Percentiles rank a stretch among this genome's conserved stretches.
Conservation (phyloP, 1,140 invertebrate genomes). For the Solenopsis fugax region DNA sequence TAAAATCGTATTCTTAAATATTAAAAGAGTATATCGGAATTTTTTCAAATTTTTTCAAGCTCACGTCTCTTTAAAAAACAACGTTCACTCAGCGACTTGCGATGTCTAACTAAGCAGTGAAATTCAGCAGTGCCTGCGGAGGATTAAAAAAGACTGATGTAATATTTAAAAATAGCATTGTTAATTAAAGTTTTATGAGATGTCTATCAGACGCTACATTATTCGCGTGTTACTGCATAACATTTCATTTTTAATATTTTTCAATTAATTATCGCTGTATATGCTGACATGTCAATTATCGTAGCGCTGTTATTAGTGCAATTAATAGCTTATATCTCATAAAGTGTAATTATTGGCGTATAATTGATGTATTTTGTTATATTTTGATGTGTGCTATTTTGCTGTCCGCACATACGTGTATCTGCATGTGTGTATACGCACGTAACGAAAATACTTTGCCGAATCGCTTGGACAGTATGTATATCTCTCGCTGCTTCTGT, state of each 20-base stretch:
- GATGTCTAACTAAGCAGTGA: too few species aligned
- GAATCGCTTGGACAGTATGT: neutral
- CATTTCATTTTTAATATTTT: neutral
- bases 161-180: neutral
- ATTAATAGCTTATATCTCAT: neutral
- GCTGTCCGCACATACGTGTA: neutral
- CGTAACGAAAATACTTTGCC: conserved; percentile 31
- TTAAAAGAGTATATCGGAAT: too few species aligned
- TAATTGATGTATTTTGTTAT: neutral
- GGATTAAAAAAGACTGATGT: neutral
- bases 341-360: conserved; percentile 14
- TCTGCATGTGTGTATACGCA: neutral
- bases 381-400: neutral
- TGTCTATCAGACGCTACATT: neutral
- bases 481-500: neutral
- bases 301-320: conserved; percentile 7
- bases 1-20: too few species aligned
- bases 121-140: too few species aligned
- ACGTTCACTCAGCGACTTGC: too few species aligned
- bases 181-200: neutral
- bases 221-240: neutral
- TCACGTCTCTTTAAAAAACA: too few species aligned
- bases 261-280: neutral
- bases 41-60: too few species aligned
- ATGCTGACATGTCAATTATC: neutral